Evolutionary conservation across 1,140 invertebrate species (phyloP).

Genomic region (Zaprionus camerounensis): DNA sequence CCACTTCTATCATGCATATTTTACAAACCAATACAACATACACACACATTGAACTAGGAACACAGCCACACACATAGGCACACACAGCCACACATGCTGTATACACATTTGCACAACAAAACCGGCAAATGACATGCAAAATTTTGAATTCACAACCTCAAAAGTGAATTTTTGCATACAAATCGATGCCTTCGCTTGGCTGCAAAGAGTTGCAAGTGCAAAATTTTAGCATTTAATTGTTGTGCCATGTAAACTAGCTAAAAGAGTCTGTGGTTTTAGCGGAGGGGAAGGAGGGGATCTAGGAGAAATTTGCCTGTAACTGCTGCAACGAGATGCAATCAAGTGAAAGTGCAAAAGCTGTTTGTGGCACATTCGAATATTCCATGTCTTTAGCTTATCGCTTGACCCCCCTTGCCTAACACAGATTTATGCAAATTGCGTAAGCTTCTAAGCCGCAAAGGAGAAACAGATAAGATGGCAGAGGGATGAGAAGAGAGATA

Average conservation of each 20-base stretch:
- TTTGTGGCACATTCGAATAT: conserved; percentile 23
- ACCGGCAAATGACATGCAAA: conserved; percentile 40
- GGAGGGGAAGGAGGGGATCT: conserved; percentile 7
- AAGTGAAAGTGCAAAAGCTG: conserved; percentile 67
- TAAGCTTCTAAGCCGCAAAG: conserved; percentile 63
- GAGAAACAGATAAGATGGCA: conserved; percentile 15
- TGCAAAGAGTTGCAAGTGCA: conserved; percentile 43
- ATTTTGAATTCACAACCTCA: conserved; percentile 47
- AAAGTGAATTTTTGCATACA: conserved; percentile 53
- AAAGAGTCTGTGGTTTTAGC: neutral
- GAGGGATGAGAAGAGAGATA: neutral
- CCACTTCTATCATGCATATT: conserved; percentile 32
- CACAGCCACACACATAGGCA: neutral
- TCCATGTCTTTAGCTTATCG: conserved; percentile 31
- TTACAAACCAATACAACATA: conserved; percentile 20
- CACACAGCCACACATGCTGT: neutral
- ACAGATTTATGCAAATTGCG: conserved; percentile 72
- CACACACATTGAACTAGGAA: neutral
- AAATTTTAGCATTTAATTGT: conserved; percentile 50
- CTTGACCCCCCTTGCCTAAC: conserved; percentile 14
- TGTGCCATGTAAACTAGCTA: conserved; percentile 36
- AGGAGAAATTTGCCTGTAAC: conserved; percentile 8
- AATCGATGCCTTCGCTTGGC: conserved; percentile 32
- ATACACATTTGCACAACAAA: conserved; percentile 1
- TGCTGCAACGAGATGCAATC: conserved; percentile 61